Base-by-base conservation (phyloP, 2,797 vertebrate genomes). In the Danio kyathit region DNA sequence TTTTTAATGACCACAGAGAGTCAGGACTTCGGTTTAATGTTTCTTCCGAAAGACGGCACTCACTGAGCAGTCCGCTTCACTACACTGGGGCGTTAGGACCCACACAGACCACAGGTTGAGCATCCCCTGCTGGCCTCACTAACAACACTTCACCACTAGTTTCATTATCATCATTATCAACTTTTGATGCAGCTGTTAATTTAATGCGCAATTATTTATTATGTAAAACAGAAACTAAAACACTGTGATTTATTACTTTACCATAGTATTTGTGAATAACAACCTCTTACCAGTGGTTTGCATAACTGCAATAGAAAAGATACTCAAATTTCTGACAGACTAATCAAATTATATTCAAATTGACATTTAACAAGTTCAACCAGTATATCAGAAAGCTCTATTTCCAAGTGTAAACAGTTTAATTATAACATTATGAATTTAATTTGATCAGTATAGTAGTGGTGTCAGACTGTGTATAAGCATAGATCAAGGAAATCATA, bases 401-500 rank as follows among this genome's bases (percentile, higher is more conserved):
- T 70, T 41, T 70, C 16, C 67, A 29, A 40, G n/a, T 17, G 16
- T 41, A n/a, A 38, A 41, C 10, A 2, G 29, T 11, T 51, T 40
- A 70, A 70, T 19, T 54, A 56, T 43, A 71, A 54, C 1, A 5
- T 13, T 29, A 71, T 5, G 0, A 11, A 17, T 17, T 17, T 70
- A 0, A 10, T 54, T 40, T 40, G 52, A 70, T 17, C 0, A 8
- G 48, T 70, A 14, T 52, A 52, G 48, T 51, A 13, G 29, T 57
- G 41, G 29, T 57, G 41, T 6, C 7, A 73, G 40, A 44, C 38
- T 44, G 5, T 46, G 12, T 65, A 80, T 69, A 44, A 82, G 86
- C 76, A 56, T 6, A 49, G 83, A 86, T 84, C 92, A 60, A 90
- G 90, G 90, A 91, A 90, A 86, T 82, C 51, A 29, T 85, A 89